Conservation (phyloP, 1,140 invertebrate species). For the Drosophila funebris region DNA sequence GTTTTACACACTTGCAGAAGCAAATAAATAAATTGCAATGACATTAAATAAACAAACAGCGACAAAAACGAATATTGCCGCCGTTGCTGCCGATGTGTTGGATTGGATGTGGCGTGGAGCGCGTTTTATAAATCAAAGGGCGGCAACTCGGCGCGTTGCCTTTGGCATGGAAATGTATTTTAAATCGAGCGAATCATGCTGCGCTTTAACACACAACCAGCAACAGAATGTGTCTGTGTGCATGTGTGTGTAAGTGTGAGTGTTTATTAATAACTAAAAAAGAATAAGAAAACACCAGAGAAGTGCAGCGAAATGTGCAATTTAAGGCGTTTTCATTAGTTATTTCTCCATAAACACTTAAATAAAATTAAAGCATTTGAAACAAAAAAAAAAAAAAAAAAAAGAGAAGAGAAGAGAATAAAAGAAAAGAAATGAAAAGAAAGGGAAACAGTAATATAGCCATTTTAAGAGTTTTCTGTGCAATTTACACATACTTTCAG, state of each 20-base stretch:
- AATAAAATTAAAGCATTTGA: slow-evolving; percentile 77
- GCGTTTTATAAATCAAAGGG: slow-evolving; percentile 77
- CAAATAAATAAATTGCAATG: slow-evolving; percentile 57
- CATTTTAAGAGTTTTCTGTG: slow-evolving; percentile 71
- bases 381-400: slow-evolving; percentile 32
- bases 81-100: slow-evolving; percentile 25
- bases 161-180: slow-evolving; percentile 80
- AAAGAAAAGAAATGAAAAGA: slow-evolving; percentile 11
- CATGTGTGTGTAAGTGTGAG: not conserved
- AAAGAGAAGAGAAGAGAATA: not conserved
- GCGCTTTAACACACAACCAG: slow-evolving; percentile 72
- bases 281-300: slow-evolving; percentile 10
- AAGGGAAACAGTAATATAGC: slow-evolving; percentile 34
- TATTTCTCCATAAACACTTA: slow-evolving; percentile 81
- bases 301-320: slow-evolving; percentile 65
- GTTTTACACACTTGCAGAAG: not conserved
- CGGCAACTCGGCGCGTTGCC: slow-evolving; percentile 77
- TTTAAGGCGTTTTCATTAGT: slow-evolving; percentile 76
- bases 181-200: slow-evolving; percentile 80
- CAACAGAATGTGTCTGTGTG: not conserved
- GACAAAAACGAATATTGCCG: slow-evolving; percentile 25
- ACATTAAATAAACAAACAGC: slow-evolving; percentile 66
- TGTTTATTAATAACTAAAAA: slow-evolving; percentile 72
- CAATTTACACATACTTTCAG: slow-evolving; percentile 45
- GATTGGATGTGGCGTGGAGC: slow-evolving; percentile 37